Conservation (phyloP, 30 jellyfish, hydroid and myxozoan species). For the Hydra vulgaris region DNA sequence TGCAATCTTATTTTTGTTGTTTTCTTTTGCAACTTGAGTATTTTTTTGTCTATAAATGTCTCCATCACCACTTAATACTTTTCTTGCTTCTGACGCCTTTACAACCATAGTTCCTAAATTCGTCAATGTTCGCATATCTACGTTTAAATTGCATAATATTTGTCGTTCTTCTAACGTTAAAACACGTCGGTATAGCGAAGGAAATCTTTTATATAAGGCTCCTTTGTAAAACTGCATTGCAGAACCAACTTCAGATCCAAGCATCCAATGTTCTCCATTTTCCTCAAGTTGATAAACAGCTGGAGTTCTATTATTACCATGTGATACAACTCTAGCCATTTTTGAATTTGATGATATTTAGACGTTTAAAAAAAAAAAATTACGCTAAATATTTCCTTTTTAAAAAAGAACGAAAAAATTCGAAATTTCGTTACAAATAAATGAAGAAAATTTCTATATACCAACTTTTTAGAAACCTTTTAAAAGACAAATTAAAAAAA, state of each 20-base stretch:
- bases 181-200: slow-evolving; percentile 61
- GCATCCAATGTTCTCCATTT: slow-evolving; percentile 59
- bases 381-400: no score
- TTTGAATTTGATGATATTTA: neutral
- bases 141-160: slow-evolving; percentile 47
- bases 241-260: slow-evolving; percentile 86
- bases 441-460: no score
- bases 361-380: neutral
- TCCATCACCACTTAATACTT: slow-evolving; percentile 62
- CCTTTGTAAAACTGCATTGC: slow-evolving; percentile 60
- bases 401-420: no score
- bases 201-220: slow-evolving; percentile 67
- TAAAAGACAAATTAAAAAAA: no score
- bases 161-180: slow-evolving; percentile 53
- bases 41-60: slow-evolving; percentile 11
- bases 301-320: slow-evolving; percentile 29
- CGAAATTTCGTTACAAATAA: no score
- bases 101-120: slow-evolving; percentile 81
- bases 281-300: slow-evolving; percentile 63
- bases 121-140: slow-evolving; percentile 51
- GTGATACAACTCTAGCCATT: slow-evolving; percentile 17
- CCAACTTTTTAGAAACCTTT: no score
- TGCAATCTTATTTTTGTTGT: slow-evolving; percentile 16
- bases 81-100: slow-evolving; percentile 61
- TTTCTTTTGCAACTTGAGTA: slow-evolving; percentile 18